These are phyloP conservation scores for Calameuta pallipes DNA, from an alignment of 2,888 invertebrate genomes.

Conservation along the genomic window DNA sequence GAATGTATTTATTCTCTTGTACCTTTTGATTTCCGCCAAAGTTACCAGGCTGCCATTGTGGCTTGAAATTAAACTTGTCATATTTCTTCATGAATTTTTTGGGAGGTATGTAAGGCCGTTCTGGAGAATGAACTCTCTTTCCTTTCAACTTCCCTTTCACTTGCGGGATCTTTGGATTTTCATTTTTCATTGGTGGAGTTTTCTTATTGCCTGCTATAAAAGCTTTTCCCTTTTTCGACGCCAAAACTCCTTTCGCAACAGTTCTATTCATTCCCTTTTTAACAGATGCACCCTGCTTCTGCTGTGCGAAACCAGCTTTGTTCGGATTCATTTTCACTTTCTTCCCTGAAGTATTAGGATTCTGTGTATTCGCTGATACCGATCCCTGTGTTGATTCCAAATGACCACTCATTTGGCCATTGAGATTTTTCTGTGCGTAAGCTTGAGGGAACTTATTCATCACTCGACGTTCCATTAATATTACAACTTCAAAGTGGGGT, in stretches of 20 bases:
- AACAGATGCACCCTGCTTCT: background rate
- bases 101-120: slow-evolving; percentile 21
- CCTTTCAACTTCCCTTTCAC: slow-evolving; percentile 25
- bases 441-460: slow-evolving; percentile 45
- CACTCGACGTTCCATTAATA: slow-evolving; percentile 57
- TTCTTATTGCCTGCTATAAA: background rate
- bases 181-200: slow-evolving; percentile 14
- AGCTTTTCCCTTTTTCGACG: slow-evolving; percentile 12
- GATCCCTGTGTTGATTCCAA: background rate
- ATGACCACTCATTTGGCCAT: background rate
- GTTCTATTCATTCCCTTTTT: slow-evolving; percentile 7
- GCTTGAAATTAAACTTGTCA: slow-evolving; percentile 26
- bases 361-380: background rate
- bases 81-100: slow-evolving; percentile 37
- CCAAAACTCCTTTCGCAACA: slow-evolving; percentile 2
- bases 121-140: slow-evolving; percentile 39
- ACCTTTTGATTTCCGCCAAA: slow-evolving; percentile 1
- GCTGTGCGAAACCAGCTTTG: background rate
- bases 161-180: background rate
- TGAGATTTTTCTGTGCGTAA: slow-evolving; percentile 11
- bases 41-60: slow-evolving; percentile 30
- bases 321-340: slow-evolving; percentile 13
- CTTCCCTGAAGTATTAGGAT: slow-evolving; percentile 1
- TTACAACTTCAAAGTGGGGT: slow-evolving; percentile 59
- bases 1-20: slow-evolving; percentile 4